These are phyloP conservation scores for Melospiza georgiana DNA, from an alignment of 2,113 vertebrate species.

Conservation along the genomic window DNA sequence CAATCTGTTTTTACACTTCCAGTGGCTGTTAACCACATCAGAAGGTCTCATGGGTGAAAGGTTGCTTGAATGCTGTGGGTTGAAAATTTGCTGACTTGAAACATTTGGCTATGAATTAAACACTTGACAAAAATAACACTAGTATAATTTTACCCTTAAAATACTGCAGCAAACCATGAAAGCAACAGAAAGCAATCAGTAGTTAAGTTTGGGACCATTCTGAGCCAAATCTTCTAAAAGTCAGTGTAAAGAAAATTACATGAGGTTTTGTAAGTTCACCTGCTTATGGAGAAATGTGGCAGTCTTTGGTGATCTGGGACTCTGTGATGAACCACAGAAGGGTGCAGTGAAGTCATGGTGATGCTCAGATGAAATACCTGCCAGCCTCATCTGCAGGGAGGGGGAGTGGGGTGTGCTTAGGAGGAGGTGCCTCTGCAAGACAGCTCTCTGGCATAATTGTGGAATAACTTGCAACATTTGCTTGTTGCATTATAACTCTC, in stretches of 20 bases:
- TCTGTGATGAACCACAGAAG: background rate
- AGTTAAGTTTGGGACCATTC: background rate
- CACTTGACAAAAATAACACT: background rate
- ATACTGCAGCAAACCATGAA: background rate
- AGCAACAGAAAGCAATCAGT: background rate
- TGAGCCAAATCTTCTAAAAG: background rate
- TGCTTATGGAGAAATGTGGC: background rate
- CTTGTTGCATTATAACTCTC: background rate
- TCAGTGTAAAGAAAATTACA: background rate
- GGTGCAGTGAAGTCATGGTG: background rate
- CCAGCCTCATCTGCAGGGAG: too few relatives aligned
- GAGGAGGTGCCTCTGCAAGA: background rate
- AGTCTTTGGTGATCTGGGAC: background rate
- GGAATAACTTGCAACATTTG: background rate
- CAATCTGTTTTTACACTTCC: background rate
- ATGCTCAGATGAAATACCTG: background rate
- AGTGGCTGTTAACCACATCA: background rate
- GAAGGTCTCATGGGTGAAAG: background rate
- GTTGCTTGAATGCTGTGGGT: background rate
- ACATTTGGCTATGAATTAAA: background rate
- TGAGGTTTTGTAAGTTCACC: background rate
- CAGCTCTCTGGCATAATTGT: background rate
- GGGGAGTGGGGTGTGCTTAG: fast-evolving
- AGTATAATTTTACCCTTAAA: background rate
- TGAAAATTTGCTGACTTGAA: background rate